These are phyloP conservation scores for Galeopterus variegatus DNA, from an alignment of 2,113 vertebrate genomes.

Conservation along the genomic window DNA sequence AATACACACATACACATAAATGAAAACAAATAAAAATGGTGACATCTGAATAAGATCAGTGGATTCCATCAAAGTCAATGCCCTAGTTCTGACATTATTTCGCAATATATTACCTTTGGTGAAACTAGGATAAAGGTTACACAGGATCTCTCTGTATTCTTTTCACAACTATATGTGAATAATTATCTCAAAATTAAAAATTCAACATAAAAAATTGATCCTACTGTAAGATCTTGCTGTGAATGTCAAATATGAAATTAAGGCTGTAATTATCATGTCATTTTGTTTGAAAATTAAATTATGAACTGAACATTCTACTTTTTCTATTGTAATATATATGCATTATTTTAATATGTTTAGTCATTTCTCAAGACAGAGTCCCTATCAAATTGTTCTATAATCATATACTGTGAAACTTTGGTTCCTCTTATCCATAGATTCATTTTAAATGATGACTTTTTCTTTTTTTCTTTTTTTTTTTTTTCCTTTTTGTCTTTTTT, in stretches of 20 bases:
- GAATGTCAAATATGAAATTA: neutral
- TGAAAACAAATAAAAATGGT: rapidly evolving
- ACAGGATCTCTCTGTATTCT: neutral
- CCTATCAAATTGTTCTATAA: neutral
- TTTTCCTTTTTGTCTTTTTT: too few species aligned
- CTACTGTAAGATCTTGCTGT: neutral
- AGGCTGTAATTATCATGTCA: neutral
- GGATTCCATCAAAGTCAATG: neutral
- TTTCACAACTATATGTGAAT: neutral
- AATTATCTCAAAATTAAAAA: neutral
- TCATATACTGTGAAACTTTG: neutral
- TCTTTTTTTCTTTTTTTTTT: too few species aligned
- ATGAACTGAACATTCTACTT: neutral
- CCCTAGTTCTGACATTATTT: too few species aligned
- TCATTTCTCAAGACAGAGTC: neutral
- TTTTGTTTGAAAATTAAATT: neutral
- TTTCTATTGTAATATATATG: neutral
- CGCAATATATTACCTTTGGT: neutral
- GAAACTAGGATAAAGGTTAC: neutral
- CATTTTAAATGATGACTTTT: neutral
- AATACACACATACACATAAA: neutral
- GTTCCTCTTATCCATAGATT: neutral
- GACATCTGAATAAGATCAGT: neutral
- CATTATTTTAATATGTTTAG: neutral
- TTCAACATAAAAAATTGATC: neutral